Evolutionary conservation across 2,113 vertebrate genomes (phyloP).

Genomic region (Bufo gargarizans): DNA sequence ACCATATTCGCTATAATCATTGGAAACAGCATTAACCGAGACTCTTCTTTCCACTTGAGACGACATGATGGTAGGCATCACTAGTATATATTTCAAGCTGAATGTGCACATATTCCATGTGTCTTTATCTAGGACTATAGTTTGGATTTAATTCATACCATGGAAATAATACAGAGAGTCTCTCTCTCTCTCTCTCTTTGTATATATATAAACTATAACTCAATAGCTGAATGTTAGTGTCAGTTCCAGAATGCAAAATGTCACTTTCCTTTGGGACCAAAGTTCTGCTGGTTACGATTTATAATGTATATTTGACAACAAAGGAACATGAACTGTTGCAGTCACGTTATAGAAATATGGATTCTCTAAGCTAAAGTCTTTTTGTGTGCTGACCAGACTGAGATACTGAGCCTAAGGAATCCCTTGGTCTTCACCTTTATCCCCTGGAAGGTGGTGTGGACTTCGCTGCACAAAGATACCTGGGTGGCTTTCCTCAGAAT

Average conservation of each 20-base stretch:
- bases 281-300: not conserved
- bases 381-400: too few species aligned
- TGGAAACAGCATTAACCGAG: slow-evolving; percentile 34
- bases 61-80: not conserved
- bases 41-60: slow-evolving; percentile 33
- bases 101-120: slow-evolving; percentile 10
- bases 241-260: not conserved
- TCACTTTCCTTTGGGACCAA: not conserved
- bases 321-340: too few species aligned
- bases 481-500: too few species aligned
- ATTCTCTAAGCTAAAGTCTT: too few species aligned
- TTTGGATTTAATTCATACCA: not conserved
- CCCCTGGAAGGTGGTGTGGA: too few species aligned
- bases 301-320: not conserved
- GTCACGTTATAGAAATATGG: too few species aligned
- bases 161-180: not conserved
- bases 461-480: too few species aligned
- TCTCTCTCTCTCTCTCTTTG: not conserved
- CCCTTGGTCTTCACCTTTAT: too few species aligned
- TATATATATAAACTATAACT: not conserved
- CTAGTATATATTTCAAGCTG: slow-evolving; percentile 8
- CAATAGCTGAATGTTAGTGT: not conserved
- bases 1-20: slow-evolving; percentile 47
- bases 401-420: too few species aligned
- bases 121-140: not conserved